Evolutionary conservation across 1,140 invertebrate species (phyloP).

Genomic region (Zeugodacus cucurbitae): DNA sequence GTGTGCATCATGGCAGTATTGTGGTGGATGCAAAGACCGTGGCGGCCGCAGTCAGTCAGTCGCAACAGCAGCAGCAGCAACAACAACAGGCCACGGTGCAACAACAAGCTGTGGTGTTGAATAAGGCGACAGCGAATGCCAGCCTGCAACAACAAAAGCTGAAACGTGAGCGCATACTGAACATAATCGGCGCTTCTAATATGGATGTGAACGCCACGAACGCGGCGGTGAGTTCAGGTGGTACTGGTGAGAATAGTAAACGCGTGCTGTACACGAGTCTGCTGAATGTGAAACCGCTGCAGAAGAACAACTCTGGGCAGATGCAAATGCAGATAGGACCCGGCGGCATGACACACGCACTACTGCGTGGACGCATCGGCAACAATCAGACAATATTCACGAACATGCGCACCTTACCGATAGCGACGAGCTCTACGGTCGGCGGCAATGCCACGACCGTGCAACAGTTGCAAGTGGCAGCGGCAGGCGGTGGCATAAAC

Average conservation of each 20-base stretch:
- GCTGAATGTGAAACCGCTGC: constrained; percentile 60
- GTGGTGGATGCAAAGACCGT: constrained; percentile 5
- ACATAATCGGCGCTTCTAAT: constrained; percentile 45
- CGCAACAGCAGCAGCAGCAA: constrained; percentile 43
- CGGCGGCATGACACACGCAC: constrained; percentile 54
- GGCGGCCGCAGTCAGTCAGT: background rate
- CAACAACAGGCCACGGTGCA: constrained; percentile 48
- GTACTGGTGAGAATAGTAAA: constrained; percentile 50
- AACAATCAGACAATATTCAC: constrained; percentile 62
- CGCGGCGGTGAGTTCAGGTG: background rate
- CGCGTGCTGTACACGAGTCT: constrained; percentile 62
- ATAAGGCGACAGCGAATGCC: constrained; percentile 48
- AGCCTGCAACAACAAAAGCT: constrained; percentile 55
- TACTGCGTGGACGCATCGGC: constrained; percentile 55
- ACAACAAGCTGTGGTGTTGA: constrained; percentile 58
- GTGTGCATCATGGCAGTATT: constrained; percentile 38
- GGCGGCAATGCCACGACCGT: background rate
- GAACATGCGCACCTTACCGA: constrained; percentile 53
- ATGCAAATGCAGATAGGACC: constrained; percentile 62
- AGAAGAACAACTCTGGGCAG: constrained; percentile 63
- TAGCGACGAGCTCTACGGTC: constrained; percentile 47
- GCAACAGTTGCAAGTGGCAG: constrained; percentile 10
- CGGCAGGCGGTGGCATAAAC: background rate
- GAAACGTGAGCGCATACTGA: constrained; percentile 54
- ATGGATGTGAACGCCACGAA: constrained; percentile 1